A percentile compares a stretch with the other conserved stretches of the same genome.
phyloP scores from a whole-genome alignment of 2,888 invertebrate species.

The Yponomeuta cagnagella region DNA sequence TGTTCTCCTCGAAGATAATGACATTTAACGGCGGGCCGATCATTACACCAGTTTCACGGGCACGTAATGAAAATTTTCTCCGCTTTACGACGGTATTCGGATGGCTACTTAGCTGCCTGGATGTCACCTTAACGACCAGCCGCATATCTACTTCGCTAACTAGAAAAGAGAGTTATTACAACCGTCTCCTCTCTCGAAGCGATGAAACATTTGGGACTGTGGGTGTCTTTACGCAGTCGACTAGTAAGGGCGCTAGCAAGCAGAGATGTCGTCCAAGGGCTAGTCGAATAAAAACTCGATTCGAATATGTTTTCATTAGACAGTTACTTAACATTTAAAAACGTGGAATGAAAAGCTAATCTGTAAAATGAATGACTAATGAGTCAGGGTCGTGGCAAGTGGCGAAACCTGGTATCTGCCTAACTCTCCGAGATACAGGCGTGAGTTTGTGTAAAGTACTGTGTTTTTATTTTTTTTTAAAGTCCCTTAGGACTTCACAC shows the following conservation, averaged over 20 bases:
- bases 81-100: conserved; percentile 52
- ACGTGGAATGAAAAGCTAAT: too few species aligned
- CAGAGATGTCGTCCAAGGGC: too few species aligned
- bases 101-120: conserved; percentile 26
- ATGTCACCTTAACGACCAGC: conserved; percentile 20
- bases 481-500: too few species aligned
- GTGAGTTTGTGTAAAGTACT: too few species aligned
- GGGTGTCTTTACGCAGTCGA: neutral
- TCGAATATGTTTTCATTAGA: too few species aligned
- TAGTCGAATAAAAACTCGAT: too few species aligned
- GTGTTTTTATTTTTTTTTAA: too few species aligned
- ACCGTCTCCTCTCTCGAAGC: neutral
- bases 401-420: too few species aligned
- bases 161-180: conserved; percentile 6
- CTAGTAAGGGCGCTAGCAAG: neutral
- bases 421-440: too few species aligned
- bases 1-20: conserved; percentile 60
- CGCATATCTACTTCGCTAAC: conserved; percentile 8
- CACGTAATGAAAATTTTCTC: conserved; percentile 65
- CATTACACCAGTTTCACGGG: conserved; percentile 57
- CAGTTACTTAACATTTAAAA: too few species aligned
- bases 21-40: conserved; percentile 63
- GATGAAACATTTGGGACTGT: conserved; percentile 9
- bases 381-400: too few species aligned
- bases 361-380: too few species aligned